These are phyloP conservation scores for Macrochelys suwanniensis DNA, from an alignment of 2,797 vertebrate species.

Conservation along the genomic window DNA sequence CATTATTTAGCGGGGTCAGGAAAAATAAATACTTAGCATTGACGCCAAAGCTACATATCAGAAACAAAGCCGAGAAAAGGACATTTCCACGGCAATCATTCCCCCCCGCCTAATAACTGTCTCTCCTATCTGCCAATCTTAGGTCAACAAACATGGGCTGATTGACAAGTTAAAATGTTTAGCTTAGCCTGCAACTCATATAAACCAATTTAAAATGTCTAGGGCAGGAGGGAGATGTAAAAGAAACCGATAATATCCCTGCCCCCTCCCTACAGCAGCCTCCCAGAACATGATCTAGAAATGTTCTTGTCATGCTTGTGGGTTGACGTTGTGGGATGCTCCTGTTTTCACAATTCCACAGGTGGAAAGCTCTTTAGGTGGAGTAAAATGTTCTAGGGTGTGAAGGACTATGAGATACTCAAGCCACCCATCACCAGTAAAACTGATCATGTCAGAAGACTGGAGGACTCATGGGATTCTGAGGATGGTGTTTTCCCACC, in stretches of 20 bases:
- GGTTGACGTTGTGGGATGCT: background rate
- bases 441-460: background rate
- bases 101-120: constrained; percentile 82
- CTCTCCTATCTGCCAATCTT: constrained; percentile 89
- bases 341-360: background rate
- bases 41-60: constrained; percentile 90
- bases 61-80: constrained; percentile 84
- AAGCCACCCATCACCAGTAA: background rate
- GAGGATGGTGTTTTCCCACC: background rate
- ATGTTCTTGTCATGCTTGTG: rapidly evolving
- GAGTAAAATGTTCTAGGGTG: rapidly evolving
- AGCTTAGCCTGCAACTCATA: constrained; percentile 83
- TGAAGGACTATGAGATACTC: rapidly evolving
- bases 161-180: constrained; percentile 92
- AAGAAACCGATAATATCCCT: constrained; percentile 81
- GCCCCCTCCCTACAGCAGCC: constrained; percentile 18
- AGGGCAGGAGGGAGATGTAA: constrained; percentile 77
- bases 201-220: constrained; percentile 84
- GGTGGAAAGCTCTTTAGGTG: background rate
- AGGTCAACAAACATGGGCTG: constrained; percentile 91
- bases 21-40: constrained; percentile 77
- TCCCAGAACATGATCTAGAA: background rate
- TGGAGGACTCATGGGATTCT: background rate
- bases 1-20: constrained; percentile 85
- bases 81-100: constrained; percentile 85